Conservation (phyloP, 1,140 invertebrate genomes). For the Drosophila burlai region DNA sequence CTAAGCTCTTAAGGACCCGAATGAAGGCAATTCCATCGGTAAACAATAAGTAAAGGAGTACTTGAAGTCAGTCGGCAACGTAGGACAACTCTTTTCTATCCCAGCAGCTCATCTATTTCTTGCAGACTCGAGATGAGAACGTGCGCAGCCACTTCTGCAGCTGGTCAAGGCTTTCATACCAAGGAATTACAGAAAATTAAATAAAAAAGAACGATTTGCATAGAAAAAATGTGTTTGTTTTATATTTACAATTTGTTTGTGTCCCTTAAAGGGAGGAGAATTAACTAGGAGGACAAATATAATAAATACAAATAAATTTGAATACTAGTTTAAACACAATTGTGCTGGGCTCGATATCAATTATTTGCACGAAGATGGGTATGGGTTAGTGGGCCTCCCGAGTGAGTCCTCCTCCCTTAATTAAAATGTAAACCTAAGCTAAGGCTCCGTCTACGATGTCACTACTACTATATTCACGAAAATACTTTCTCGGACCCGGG, state of each 20-base stretch:
- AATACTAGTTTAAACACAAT: neutral
- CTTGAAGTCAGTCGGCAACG: neutral
- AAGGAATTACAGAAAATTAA: neutral
- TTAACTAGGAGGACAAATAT: neutral
- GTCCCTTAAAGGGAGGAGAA: neutral
- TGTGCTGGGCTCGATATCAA: neutral
- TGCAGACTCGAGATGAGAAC: neutral
- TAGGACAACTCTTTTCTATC: neutral
- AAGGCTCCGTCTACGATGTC: constrained; percentile 6
- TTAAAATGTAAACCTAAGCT: constrained; percentile 37
- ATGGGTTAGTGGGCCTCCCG: neutral
- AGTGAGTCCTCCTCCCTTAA: constrained; percentile 7
- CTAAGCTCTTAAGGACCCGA: neutral
- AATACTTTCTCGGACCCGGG: constrained; percentile 9
- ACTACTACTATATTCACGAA: constrained; percentile 14
- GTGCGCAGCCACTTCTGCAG: too few relatives aligned
- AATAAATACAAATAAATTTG: neutral
- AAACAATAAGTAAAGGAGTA: neutral
- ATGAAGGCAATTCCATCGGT: too few relatives aligned
- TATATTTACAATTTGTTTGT: constrained; percentile 13
- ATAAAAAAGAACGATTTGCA: neutral
- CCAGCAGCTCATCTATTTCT: neutral
- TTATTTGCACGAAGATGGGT: constrained; percentile 3
- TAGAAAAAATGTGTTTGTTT: constrained; percentile 1
- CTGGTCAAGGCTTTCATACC: neutral